Evolutionary conservation across 1,140 invertebrate genomes (phyloP).

Genomic region (Lycorma delicatula): DNA sequence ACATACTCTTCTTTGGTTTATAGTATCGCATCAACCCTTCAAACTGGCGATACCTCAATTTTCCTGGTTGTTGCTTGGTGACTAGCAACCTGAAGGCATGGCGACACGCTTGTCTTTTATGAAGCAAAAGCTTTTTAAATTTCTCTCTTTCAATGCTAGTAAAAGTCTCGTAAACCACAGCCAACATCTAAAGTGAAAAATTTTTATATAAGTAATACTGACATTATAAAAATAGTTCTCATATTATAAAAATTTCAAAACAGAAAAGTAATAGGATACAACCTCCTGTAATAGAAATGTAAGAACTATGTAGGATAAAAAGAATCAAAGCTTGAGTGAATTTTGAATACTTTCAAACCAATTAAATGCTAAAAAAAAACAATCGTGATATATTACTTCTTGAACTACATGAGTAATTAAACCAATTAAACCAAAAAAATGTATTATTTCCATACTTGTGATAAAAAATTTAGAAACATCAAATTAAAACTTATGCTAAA

Average conservation of each 20-base stretch:
- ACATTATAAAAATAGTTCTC: too few relatives aligned
- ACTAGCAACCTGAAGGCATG: conserved; percentile 72
- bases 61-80: conserved; percentile 56
- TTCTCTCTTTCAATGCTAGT: conserved; percentile 81
- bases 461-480: neutral
- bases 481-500: neutral
- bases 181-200: conserved; percentile 57
- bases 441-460: neutral
- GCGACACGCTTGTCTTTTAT: conserved; percentile 73
- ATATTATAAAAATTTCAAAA: too few relatives aligned
- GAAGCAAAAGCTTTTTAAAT: conserved; percentile 73
- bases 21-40: conserved; percentile 72
- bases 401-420: neutral
- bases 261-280: too few relatives aligned
- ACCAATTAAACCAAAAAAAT: neutral
- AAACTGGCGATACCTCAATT: conserved; percentile 68
- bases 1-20: conserved; percentile 61
- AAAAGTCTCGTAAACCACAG: conserved; percentile 86
- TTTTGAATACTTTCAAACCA: too few relatives aligned
- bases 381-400: too few relatives aligned
- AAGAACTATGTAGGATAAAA: too few relatives aligned
- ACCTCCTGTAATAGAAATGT: too few relatives aligned
- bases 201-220: too few relatives aligned
- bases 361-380: too few relatives aligned
- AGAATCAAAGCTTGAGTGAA: too few relatives aligned